Conservation (phyloP, 2,113 vertebrate genomes). For the Marmota monax region DNA sequence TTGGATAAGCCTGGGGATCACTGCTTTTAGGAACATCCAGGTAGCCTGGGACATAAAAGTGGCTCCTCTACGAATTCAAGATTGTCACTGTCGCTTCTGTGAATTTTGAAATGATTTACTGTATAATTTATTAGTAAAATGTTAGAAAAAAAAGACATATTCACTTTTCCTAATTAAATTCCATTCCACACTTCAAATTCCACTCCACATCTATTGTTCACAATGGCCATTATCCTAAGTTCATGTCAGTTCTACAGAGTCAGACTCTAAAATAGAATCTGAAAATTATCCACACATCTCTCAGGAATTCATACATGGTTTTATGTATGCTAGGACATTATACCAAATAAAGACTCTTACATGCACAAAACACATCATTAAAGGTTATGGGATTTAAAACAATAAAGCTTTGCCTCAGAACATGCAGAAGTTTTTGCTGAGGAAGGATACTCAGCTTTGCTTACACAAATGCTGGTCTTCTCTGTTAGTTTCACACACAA, state of each 20-base stretch:
- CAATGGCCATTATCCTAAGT: neutral
- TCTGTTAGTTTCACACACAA: neutral
- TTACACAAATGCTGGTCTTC: neutral
- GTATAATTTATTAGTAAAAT: neutral
- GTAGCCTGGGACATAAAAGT: neutral
- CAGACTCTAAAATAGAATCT: slow-evolving; percentile 46
- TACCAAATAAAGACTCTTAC: neutral
- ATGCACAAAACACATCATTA: neutral
- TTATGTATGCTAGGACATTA: neutral
- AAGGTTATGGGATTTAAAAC: slow-evolving; percentile 19
- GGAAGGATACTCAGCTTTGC: neutral
- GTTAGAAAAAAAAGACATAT: neutral
- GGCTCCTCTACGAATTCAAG: neutral
- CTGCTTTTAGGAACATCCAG: neutral
- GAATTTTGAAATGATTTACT: slow-evolving; percentile 7
- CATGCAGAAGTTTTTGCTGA: neutral
- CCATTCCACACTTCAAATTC: neutral
- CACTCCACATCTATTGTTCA: neutral
- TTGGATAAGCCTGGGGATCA: neutral
- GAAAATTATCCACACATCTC: neutral
- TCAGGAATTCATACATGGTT: neutral
- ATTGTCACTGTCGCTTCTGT: neutral
- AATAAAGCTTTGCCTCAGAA: neutral
- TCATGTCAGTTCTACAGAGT: neutral
- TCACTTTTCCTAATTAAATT: slow-evolving; percentile 2